A percentile compares a stretch with the other conserved stretches of the same genome.
Evolutionary conservation across 1,140 invertebrate genomes (phyloP).

Genomic region (Drosophila paulistorum): DNA sequence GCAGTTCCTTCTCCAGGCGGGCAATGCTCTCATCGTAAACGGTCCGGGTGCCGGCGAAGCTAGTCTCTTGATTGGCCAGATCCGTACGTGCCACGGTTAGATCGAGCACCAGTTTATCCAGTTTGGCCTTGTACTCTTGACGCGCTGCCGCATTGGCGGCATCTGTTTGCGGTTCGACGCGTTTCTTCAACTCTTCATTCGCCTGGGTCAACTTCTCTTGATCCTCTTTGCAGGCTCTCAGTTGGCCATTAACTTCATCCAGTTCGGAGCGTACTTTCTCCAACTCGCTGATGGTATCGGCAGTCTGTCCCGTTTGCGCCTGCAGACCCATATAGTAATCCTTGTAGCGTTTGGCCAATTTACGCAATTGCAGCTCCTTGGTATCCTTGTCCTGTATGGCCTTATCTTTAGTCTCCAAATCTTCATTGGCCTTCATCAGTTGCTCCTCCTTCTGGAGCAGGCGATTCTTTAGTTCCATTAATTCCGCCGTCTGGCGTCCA

Average conservation of each 20-base stretch:
- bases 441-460: slow-evolving; percentile 86
- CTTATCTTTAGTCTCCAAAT: slow-evolving; percentile 87
- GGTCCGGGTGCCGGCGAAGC: slow-evolving; percentile 86
- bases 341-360: slow-evolving; percentile 97
- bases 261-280: slow-evolving; percentile 84
- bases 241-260: slow-evolving; percentile 86
- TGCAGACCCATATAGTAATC: slow-evolving; percentile 90
- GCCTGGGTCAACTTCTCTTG: slow-evolving; percentile 88
- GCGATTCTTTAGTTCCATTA: slow-evolving; percentile 85
- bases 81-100: slow-evolving; percentile 81
- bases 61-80: slow-evolving; percentile 85
- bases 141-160: slow-evolving; percentile 83
- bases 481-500: slow-evolving; percentile 84
- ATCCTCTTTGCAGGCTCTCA: slow-evolving; percentile 85
- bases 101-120: slow-evolving; percentile 60
- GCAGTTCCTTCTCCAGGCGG: slow-evolving; percentile 90
- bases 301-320: slow-evolving; percentile 82
- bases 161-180: slow-evolving; percentile 39
- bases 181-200: slow-evolving; percentile 87
- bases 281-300: slow-evolving; percentile 78
- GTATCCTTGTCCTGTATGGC: slow-evolving; percentile 89
- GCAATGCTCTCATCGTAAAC: slow-evolving; percentile 89
- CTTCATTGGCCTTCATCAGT: slow-evolving; percentile 87
- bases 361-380: slow-evolving; percentile 92
- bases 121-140: slow-evolving; percentile 82